Base-by-base conservation (phyloP, 2,797 vertebrate genomes). In the Holocentrus rufus region DNA sequence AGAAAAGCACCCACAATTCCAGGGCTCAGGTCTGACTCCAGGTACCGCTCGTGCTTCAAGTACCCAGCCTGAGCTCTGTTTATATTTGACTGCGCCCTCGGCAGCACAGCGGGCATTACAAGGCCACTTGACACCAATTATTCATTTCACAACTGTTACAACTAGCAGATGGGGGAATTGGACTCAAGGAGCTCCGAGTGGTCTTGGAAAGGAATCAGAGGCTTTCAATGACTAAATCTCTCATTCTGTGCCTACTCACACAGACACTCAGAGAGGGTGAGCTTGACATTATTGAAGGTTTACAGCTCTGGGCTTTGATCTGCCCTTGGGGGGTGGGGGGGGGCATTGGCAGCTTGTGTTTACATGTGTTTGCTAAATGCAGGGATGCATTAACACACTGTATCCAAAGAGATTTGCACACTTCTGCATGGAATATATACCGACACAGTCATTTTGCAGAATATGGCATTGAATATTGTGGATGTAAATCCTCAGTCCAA, bases 71-170 rank as follows among this genome's bases (percentile, higher is more conserved):
- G 59, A 42, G 69, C 63, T 30, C 63, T 82, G 76, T 85, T 84
- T 72, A 22, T 31, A 39, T 72, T 57, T 18, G 10, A 31, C 70
- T 20, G 61, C 77, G 83, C 71, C 68, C 71, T 72, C 62, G 8
- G 76, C 64, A 59, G 66, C 79, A 49, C 72, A 66, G 59, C 23
- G 72, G 70, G 69, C 59, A 78, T 84, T 53, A 79, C 74, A 72
- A 60, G 62, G 47, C 53, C 68, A 74, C 85, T 84, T 77, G 69
- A 87, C 78, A 81, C 74, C 79, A 83, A 71, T 89, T 89, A 87
- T 88, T 83, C 70, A 85, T 86, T 80, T 85, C 72, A 83, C 85
- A 81, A 85, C 71, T 69, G 79, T 81, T 68, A 80, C 79, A 80
- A 76, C 69, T 67, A 79, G 80, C 85, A 84, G 76, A 81, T 82